These are phyloP conservation scores for Rhinolophus ferrumequinum DNA, from an alignment of 2,113 vertebrate species.

Conservation along the genomic window DNA sequence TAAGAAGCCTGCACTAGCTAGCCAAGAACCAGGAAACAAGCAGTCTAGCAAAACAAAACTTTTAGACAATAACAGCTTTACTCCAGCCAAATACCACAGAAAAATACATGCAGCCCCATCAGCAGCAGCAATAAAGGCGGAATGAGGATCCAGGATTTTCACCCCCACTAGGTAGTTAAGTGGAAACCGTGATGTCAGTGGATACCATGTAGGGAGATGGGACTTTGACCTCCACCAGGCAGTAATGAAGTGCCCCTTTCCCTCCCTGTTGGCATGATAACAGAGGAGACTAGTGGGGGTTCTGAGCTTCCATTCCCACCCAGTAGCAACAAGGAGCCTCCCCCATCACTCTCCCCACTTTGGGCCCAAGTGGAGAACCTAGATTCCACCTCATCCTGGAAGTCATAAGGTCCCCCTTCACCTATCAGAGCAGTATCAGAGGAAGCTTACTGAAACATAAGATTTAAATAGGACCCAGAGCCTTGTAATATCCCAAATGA, in stretches of 20 bases:
- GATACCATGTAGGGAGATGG: background rate
- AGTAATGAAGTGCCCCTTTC: background rate
- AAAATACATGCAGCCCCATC: background rate
- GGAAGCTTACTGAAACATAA: background rate
- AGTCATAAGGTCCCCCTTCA: background rate
- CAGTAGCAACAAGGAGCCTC: background rate
- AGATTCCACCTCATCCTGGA: background rate
- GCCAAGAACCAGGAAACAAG: background rate
- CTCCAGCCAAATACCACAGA: background rate
- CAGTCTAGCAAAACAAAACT: background rate
- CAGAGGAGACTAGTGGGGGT: background rate
- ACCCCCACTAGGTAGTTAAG: background rate
- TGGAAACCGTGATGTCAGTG: background rate
- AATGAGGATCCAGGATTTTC: background rate
- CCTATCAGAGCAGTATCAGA: background rate
- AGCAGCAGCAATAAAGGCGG: background rate
- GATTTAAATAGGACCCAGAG: background rate
- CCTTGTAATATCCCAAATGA: background rate
- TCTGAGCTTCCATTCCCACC: background rate
- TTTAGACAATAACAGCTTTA: background rate
- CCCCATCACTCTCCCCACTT: rapidly evolving
- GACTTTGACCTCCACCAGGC: background rate
- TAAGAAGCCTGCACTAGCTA: background rate
- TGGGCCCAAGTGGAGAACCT: background rate
- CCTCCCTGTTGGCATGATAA: background rate